Base-by-base conservation (phyloP, 2,888 invertebrate genomes). In the Melanophora roralis region DNA sequence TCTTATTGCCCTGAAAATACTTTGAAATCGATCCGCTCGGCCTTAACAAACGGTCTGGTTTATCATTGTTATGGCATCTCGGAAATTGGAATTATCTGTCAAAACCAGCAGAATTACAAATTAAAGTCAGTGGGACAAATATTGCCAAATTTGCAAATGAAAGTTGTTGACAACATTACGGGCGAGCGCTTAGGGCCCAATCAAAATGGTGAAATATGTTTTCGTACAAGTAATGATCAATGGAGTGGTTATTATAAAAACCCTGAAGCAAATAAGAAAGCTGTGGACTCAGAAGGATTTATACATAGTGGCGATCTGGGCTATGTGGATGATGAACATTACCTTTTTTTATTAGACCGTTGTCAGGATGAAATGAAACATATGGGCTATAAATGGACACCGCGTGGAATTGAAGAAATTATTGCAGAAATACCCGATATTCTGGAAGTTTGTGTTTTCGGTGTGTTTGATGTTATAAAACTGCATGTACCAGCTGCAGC, bases 221-320 rank as follows among this genome's bases (percentile, higher is more conserved):
- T 83, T 7, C n/a, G 21, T 3, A 83, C 85, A 36, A 82, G 83
- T 11, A 81, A 79, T 0, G 77, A 75, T 1, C 36, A 53, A 19
- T 87, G 88, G 86, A 80, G 81, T 0, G 81, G 78, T 1, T 89
- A 89, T 73, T 86, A 85, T 57, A 74, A 82, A 3, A 85, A 87
- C 69, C 74, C 81, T 1, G 81, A 57, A 11, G 85, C 83, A 3
- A 86, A 86, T 2, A 64, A 68, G 4, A 47, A 69, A 8, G 78
- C 83, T 1, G 76, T 82, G 11, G 86, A 87, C 59, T 45, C 34
- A 0, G 81, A 86, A 1, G 86, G 86, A 23, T 89, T 86, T 86
- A 75, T 87, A 1, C 84, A 84, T 9, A 84, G 86, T 0, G 89
- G 89, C 0, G 89, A 89, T 72, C 34, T 88, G 67, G 89, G 89